phyloP scores from a whole-genome alignment of 2,888 invertebrate genomes.

The Oxystoma pomonae region DNA sequence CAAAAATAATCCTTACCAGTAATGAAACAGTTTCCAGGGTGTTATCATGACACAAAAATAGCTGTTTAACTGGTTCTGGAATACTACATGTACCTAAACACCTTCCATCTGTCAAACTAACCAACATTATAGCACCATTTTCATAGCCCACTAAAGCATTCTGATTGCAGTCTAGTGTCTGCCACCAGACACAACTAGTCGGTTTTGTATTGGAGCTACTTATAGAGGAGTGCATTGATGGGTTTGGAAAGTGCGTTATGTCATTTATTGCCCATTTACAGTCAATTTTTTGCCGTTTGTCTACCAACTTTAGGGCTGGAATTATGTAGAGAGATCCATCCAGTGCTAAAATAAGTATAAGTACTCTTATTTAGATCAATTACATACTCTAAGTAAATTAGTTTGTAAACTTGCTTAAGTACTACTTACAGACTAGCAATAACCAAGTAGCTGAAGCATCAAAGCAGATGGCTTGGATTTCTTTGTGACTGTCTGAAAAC shows the following conservation, averaged over 20 bases:
- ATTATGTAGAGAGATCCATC: conserved; percentile 60
- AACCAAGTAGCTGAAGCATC: conserved; percentile 80
- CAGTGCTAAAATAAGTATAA: conserved; percentile 45
- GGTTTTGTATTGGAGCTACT: conserved; percentile 45
- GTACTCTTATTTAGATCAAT: no score
- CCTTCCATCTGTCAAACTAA: conserved; percentile 66
- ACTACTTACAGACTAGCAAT: conserved; percentile 54
- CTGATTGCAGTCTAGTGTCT: conserved; percentile 67
- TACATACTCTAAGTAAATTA: not conserved
- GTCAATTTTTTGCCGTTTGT: conserved; percentile 51
- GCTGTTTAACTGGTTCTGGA: conserved; percentile 56
- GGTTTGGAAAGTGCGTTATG: conserved; percentile 51
- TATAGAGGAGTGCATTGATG: conserved; percentile 39
- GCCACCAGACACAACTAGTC: conserved; percentile 71
- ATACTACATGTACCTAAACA: conserved; percentile 65
- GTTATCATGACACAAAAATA: conserved; percentile 71
- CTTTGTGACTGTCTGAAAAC: conserved; percentile 43
- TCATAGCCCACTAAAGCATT: conserved; percentile 69
- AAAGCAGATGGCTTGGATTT: conserved; percentile 71
- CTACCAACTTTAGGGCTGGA: conserved; percentile 57
- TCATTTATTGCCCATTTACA: conserved; percentile 58
- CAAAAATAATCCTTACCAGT: conserved; percentile 65
- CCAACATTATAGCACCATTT: conserved; percentile 54
- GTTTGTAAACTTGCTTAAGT: not conserved
- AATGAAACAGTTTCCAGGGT: conserved; percentile 56